A percentile compares a stretch with the other conserved stretches of the same genome.
These are phyloP conservation scores for Steinernema carpocapsae DNA, from an alignment of 2,888 invertebrate species.

Conservation along the genomic window DNA sequence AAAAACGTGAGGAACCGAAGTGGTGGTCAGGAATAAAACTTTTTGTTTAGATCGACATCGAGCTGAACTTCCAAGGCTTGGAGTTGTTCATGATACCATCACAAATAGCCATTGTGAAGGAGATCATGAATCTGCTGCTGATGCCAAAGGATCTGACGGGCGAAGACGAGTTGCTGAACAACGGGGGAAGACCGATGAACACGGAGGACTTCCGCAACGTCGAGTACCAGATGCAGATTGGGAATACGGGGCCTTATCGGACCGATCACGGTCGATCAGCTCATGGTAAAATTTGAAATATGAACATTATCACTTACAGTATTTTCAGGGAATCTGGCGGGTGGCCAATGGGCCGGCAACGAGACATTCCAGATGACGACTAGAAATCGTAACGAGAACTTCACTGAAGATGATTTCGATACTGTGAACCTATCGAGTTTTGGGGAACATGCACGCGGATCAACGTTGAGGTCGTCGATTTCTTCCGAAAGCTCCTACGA, in stretches of 20 bases:
- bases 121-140: slow-evolving; percentile 16
- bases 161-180: background rate
- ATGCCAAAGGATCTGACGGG: background rate
- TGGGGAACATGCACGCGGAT: background rate
- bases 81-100: slow-evolving; percentile 16
- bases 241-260: background rate
- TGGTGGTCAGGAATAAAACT: background rate
- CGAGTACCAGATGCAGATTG: background rate
- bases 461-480: background rate
- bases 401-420: slow-evolving; percentile 12
- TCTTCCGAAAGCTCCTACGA: slow-evolving; percentile 24
- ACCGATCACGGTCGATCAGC: background rate
- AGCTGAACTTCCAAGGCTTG: slow-evolving; percentile 17
- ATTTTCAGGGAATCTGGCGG: slow-evolving; percentile 14
- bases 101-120: slow-evolving; percentile 1
- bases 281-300: background rate
- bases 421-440: slow-evolving; percentile 12
- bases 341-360: slow-evolving; percentile 20
- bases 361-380: slow-evolving; percentile 29
- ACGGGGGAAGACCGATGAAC: slow-evolving; percentile 12
- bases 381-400: background rate
- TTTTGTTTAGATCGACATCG: slow-evolving; percentile 11
- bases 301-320: background rate
- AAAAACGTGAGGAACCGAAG: background rate
- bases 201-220: slow-evolving; percentile 24